These are phyloP conservation scores for Sinocyclocheilus rhinocerous DNA, from an alignment of 2,113 vertebrate genomes.

Conservation along the genomic window DNA sequence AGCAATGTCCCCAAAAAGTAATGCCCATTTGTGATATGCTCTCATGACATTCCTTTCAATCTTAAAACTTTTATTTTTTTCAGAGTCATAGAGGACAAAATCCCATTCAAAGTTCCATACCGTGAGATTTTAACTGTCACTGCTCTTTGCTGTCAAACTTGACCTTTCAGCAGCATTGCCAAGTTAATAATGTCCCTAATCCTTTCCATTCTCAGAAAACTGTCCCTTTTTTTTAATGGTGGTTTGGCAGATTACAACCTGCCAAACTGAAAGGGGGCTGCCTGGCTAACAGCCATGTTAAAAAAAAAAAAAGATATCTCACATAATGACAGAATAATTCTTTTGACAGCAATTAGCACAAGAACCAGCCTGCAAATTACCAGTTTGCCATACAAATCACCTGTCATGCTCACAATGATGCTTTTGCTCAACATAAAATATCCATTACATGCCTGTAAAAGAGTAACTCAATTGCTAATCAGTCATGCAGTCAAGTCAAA, in stretches of 20 bases:
- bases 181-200: not conserved
- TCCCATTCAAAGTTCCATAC: not conserved
- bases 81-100: slow-evolving; percentile 9
- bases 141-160: slow-evolving; percentile 1
- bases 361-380: not conserved
- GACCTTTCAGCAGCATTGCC: not conserved
- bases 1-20: not conserved
- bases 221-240: not conserved
- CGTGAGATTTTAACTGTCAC: not conserved
- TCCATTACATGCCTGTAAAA: not conserved
- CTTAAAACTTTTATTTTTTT: not conserved
- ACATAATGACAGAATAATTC: not conserved
- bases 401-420: slow-evolving; percentile 1
- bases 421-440: not conserved
- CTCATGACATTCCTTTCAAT: not conserved
- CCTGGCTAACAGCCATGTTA: not conserved
- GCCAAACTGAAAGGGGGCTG: not conserved
- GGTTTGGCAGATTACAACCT: not conserved
- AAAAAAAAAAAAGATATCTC: not conserved
- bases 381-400: not conserved
- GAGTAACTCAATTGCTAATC: not conserved
- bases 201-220: not conserved
- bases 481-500: not conserved
- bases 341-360: not conserved
- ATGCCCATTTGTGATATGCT: not conserved